Base-by-base conservation (phyloP, 2,797 vertebrate genomes). In the Protonibea diacanthus region DNA sequence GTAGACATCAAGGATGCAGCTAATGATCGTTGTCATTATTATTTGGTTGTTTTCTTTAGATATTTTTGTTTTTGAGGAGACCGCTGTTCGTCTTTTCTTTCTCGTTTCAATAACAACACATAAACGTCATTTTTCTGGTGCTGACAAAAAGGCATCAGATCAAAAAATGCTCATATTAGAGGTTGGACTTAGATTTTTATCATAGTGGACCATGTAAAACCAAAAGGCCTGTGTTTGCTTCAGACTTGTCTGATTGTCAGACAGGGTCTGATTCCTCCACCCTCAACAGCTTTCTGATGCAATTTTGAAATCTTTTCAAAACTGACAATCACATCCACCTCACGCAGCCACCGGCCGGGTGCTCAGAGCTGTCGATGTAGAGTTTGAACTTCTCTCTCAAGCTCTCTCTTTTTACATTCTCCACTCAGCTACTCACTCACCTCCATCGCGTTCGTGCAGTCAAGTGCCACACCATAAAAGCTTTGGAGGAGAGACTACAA, bases 401-500 rank as follows among this genome's bases (percentile, higher is more conserved):
- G 12, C 20, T 47, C 12, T 47, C 12, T 44, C 8, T 33, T 56
- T 21, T 56, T 2, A 38, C 2, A 0, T 61, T 44, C 14, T 21
- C 44, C 40, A 27, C 47, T 51, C 11, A 20, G 3, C 52, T 20
- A 44, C n/a, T n/a, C n/a, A n/a, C n/a, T n/a, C n/a, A n/a, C 17
- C 51, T 27, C 52, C 0, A 2, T 10, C 51, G 33, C 10, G 12
- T 48, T 61, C n/a, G 42, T 78, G 75, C 49, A 57, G 59, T 64
- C 52, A 58, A 64, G 59, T 64, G 47, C 21, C 38, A 14, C 44
- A 8, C n/a, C 51, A 48, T 21, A n/a, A 82, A 49, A 72, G 52
- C 49, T 38, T 42, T 38, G 13, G 53, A 59, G 47, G 12, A 23
- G 14, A 33, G 33, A 60, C 60, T 25, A 67, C 64, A 63, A 64